Conservation (phyloP, 92 coral and sea anemone species). For the Porites evermanni region DNA sequence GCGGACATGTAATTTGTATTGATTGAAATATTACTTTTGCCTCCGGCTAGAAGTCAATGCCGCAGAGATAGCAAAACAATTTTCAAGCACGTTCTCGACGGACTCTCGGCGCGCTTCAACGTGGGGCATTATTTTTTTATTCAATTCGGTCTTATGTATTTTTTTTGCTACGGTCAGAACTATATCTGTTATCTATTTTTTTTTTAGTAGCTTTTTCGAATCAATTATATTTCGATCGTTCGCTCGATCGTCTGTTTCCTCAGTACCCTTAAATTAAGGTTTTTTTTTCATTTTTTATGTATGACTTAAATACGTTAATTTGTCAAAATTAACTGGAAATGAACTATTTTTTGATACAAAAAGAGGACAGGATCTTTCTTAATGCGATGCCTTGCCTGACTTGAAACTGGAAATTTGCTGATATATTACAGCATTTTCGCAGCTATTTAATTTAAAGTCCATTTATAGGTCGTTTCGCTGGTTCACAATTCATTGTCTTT, state of each 20-base stretch:
- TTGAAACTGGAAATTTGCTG: neutral
- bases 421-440: neutral
- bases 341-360: neutral
- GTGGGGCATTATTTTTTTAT: neutral
- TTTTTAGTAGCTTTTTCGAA: neutral
- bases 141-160: too few relatives aligned
- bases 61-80: constrained; percentile 8
- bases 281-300: neutral
- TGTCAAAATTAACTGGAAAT: neutral
- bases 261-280: neutral
- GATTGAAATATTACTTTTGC: neutral
- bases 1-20: constrained; percentile 19
- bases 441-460: neutral
- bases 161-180: too few relatives aligned
- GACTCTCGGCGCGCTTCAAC: neutral
- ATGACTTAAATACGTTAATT: neutral
- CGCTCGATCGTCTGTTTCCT: too few relatives aligned
- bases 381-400: neutral
- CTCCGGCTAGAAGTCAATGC: constrained; percentile 17
- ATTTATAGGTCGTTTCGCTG: neutral
- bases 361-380: too few relatives aligned
- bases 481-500: neutral
- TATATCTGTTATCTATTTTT: neutral
- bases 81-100: constrained; percentile 3
- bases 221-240: neutral